Evolutionary conservation across 2,113 vertebrate species (phyloP).

Genomic region (Electrona antarctica): DNA sequence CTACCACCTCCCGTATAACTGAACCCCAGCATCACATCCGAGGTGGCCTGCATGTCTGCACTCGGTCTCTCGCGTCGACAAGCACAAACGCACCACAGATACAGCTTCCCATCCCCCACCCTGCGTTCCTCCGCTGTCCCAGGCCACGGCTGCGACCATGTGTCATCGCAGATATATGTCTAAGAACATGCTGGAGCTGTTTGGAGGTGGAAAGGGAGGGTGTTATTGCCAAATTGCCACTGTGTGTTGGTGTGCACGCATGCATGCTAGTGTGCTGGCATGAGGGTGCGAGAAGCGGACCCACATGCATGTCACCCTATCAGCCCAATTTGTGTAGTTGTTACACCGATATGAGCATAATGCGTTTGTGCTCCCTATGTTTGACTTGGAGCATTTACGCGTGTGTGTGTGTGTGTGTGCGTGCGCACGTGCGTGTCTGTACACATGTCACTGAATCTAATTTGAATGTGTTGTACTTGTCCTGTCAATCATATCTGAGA

Average conservation of each 20-base stretch:
- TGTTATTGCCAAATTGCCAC: background rate
- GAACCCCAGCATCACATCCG: slow-evolving; percentile 53
- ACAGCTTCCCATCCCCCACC: slow-evolving; percentile 1
- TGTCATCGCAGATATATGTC: slow-evolving; percentile 41
- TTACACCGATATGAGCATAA: slow-evolving; percentile 19
- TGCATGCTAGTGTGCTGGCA: background rate
- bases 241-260: slow-evolving; percentile 1
- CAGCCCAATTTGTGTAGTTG: background rate
- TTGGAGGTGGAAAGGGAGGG: background rate
- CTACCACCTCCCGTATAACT: slow-evolving; percentile 71
- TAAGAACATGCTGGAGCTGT: background rate
- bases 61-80: slow-evolving; percentile 26
- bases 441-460: slow-evolving; percentile 18
- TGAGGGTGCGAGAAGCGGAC: background rate
- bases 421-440: slow-evolving; percentile 13
- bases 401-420: slow-evolving; percentile 12
- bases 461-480: slow-evolving; percentile 21
- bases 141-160: slow-evolving; percentile 20
- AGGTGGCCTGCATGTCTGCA: slow-evolving; percentile 24
- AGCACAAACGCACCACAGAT: slow-evolving; percentile 35
- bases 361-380: background rate
- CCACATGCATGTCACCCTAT: slow-evolving; percentile 5
- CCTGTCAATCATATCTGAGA: slow-evolving; percentile 34
- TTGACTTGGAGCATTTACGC: background rate
- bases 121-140: slow-evolving; percentile 11